Base-by-base conservation (phyloP, 2,888 invertebrate genomes). In the Aethes cnicana region DNA sequence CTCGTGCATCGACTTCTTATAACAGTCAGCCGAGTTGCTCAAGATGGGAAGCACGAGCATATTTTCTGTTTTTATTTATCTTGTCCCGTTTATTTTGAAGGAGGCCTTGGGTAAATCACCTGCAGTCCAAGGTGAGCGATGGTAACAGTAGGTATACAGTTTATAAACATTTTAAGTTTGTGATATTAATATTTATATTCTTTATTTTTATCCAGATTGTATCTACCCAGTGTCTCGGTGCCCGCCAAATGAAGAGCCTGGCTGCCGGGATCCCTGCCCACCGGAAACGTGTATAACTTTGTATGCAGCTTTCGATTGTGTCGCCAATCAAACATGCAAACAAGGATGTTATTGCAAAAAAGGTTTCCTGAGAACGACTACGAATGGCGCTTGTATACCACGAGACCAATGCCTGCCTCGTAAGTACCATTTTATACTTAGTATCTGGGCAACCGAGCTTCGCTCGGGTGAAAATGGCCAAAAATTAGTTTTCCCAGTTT, bases 291-390 rank as follows among this genome's bases (percentile, higher is more conserved):
- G 49, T 21, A 0, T 43, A 5, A 30, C 28, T 7, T 12, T 42
- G n/a, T 50, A 43, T 16, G 36, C 36, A n/a, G 28, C 20, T 2
- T 21, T 43, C 11, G 3, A 3, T 8, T 49, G 49, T 28, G 21
- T 43, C 0, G 14, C 7, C 4, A 49, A 49, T 20, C 49, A 49
- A 49, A 49, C 49, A 11, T 49, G 49, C 26, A 35, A 36, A 4
- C n/a, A 50, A 18, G 42, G 46, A 3, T 54, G 54, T 42, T 43
- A 41, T 18, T 54, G 54, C 33, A 50, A 30, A 9, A 2, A 30
- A 6, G 50, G 36, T 16, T 54, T 21, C 21, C 21, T 41, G 8
- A 39, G 54, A 18, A 18, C 32, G 17, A 20, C 9, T 3, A 11
- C n/a, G 8, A 30, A 28, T n/a, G 49, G 49, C 12, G 25, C 21